phyloP scores from a whole-genome alignment of 2,888 invertebrate species.

The Vesta saturnalis region DNA sequence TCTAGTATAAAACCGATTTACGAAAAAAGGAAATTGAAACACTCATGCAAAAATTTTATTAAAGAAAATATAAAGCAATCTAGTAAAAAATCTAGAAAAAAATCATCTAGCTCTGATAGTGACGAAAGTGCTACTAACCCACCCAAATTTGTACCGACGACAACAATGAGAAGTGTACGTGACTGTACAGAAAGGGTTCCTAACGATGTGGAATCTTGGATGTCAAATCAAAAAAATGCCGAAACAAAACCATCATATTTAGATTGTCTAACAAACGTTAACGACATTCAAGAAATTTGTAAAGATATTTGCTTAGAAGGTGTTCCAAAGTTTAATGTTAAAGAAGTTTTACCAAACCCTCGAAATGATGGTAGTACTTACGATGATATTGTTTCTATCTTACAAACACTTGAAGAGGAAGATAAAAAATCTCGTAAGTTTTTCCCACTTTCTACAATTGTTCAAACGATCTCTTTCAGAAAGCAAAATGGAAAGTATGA shows the following conservation, averaged over 20 bases:
- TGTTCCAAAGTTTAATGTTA: slow-evolving; percentile 46
- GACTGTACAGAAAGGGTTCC: slow-evolving; percentile 31
- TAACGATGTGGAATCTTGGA: slow-evolving; percentile 51
- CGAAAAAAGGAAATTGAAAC: slow-evolving; percentile 20
- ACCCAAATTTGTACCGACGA: slow-evolving; percentile 40
- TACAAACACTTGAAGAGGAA: slow-evolving; percentile 62
- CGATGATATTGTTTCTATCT: slow-evolving; percentile 62
- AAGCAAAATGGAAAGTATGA: slow-evolving; percentile 55
- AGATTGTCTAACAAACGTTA: slow-evolving; percentile 51
- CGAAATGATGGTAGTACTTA: slow-evolving; percentile 51
- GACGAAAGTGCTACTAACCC: slow-evolving; percentile 10
- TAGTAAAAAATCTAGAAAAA: background rate
- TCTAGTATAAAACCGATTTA: slow-evolving; percentile 9
- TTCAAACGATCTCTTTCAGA: slow-evolving; percentile 42
- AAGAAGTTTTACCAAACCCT: slow-evolving; percentile 6
- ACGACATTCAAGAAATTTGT: slow-evolving; percentile 39
- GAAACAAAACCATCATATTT: slow-evolving; percentile 45
- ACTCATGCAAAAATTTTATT: slow-evolving; percentile 26
- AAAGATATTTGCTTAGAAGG: slow-evolving; percentile 27
- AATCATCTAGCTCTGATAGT: background rate
- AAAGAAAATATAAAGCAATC: slow-evolving; percentile 27
- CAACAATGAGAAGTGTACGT: slow-evolving; percentile 37
- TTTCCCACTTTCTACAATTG: too few relatives aligned
- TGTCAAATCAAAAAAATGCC: slow-evolving; percentile 41
- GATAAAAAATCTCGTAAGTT: slow-evolving; percentile 60